These are phyloP conservation scores for Strigops habroptila DNA, from an alignment of 2,113 vertebrate species.

Conservation along the genomic window DNA sequence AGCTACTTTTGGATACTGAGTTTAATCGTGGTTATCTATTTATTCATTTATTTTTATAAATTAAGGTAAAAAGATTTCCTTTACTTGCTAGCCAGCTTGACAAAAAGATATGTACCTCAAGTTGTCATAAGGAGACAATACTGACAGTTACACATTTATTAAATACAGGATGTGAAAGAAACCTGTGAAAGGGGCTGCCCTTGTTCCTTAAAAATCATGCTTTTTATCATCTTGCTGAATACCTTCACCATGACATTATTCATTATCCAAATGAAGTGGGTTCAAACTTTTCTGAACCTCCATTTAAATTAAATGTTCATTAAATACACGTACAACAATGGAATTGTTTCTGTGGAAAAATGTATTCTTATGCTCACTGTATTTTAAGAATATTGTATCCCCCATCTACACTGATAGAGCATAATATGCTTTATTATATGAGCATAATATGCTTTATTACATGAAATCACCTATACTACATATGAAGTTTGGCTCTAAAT, in stretches of 20 bases:
- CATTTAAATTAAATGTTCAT: background rate
- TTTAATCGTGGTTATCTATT: background rate
- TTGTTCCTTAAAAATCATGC: background rate
- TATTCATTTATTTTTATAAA: background rate
- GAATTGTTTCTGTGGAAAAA: background rate
- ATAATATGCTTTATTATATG: background rate
- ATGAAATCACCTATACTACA: background rate
- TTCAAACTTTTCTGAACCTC: background rate
- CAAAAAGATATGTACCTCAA: background rate
- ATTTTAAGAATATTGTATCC: background rate
- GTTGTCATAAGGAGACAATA: background rate
- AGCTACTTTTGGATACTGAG: background rate
- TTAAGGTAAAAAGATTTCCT: background rate
- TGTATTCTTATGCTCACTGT: background rate
- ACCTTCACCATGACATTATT: background rate
- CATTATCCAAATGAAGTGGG: background rate
- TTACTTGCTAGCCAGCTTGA: background rate
- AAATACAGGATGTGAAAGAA: background rate
- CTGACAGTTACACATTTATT: background rate
- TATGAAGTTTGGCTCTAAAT: background rate
- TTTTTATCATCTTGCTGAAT: background rate
- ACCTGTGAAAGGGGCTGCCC: background rate
- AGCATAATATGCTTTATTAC: background rate
- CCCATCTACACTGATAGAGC: accelerated
- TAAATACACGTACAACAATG: background rate